Conservation (phyloP, 2,113 vertebrate genomes). For the Amia ocellicauda region DNA sequence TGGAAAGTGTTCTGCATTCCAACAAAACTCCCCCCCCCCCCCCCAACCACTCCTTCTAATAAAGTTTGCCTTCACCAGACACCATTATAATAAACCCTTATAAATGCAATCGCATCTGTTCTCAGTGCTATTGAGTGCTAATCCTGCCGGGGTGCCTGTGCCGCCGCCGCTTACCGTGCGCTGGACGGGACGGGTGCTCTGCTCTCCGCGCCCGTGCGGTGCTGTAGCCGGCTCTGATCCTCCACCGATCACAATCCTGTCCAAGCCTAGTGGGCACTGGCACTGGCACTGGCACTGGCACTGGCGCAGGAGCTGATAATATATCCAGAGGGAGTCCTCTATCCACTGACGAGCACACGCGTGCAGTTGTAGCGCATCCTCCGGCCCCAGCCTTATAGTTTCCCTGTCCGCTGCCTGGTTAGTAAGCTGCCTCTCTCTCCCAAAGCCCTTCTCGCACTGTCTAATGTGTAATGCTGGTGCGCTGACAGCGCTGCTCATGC, state of each 20-base stretch:
- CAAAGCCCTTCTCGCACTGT: slow-evolving; percentile 2
- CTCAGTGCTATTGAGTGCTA: too few species aligned
- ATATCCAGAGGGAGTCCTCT: slow-evolving; percentile 17
- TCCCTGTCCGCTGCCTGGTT: not conserved
- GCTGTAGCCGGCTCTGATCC: not conserved
- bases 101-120: too few species aligned
- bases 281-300: not conserved
- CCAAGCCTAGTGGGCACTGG: slow-evolving; percentile 8
- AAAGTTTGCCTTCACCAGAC: too few species aligned
- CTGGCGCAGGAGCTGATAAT: slow-evolving; percentile 4
- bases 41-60: too few species aligned
- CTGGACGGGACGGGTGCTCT: not conserved
- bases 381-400: slow-evolving; percentile 3
- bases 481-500: slow-evolving; percentile 5
- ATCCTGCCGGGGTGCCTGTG: too few species aligned
- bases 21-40: too few species aligned
- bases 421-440: not conserved
- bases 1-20: too few species aligned
- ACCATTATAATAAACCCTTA: slow-evolving; percentile 1
- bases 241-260: slow-evolving; percentile 2
- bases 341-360: slow-evolving; percentile 1
- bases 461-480: slow-evolving; percentile 1
- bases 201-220: not conserved
- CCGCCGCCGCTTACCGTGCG: slow-evolving; percentile 5
- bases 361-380: slow-evolving; percentile 17